Percentiles rank a stretch among this genome's conserved stretches.
Conservation (phyloP, 2,888 invertebrate genomes). For the Hesperia comma region DNA sequence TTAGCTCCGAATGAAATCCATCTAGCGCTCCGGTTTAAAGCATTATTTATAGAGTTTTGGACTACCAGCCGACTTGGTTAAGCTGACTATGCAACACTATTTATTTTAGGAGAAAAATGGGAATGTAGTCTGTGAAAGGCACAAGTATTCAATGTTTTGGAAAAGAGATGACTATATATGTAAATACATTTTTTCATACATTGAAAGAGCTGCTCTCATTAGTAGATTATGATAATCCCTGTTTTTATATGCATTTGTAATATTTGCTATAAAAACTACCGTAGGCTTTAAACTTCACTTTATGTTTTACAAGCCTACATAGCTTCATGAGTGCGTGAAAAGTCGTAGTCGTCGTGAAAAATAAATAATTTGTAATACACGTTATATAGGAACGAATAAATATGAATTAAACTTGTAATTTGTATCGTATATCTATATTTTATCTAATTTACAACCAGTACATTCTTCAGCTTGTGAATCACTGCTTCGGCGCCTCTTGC, state of each 20-base stretch:
- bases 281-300: too few species aligned
- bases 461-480: not conserved
- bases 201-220: too few species aligned
- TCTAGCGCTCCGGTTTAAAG: conserved; percentile 33
- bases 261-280: too few species aligned
- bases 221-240: too few species aligned
- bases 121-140: not conserved
- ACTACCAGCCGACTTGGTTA: conserved; percentile 22
- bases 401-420: too few species aligned
- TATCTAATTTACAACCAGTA: not conserved
- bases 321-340: too few species aligned
- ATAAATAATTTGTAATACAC: too few species aligned
- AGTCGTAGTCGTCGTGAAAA: too few species aligned
- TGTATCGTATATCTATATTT: not conserved
- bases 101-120: conserved; percentile 20
- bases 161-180: not conserved
- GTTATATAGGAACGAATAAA: too few species aligned
- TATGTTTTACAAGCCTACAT: too few species aligned
- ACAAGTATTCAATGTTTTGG: not conserved
- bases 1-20: conserved; percentile 41
- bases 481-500: conserved; percentile 5
- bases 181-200: too few species aligned
- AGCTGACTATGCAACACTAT: conserved; percentile 26
- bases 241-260: too few species aligned
- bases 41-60: conserved; percentile 36